Evolutionary conservation across 2,888 invertebrate genomes (phyloP).

Genomic region (Sphaeridia pumilis): DNA sequence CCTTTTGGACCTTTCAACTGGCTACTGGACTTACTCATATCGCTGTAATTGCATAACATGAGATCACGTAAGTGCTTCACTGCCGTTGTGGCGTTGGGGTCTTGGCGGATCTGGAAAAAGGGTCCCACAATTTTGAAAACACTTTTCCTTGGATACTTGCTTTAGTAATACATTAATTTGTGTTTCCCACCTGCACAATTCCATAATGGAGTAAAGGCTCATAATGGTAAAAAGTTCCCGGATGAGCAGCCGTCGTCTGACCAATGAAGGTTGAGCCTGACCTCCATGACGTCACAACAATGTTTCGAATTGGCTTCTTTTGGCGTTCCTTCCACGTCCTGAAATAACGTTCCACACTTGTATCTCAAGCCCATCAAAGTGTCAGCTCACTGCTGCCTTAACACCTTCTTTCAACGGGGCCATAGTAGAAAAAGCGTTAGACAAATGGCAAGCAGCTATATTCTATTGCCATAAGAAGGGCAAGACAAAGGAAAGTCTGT

Average conservation of each 20-base stretch:
- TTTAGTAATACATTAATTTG: no score
- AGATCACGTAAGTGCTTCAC: conserved; percentile 56
- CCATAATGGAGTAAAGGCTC: conserved; percentile 74
- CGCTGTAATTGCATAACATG: conserved; percentile 62
- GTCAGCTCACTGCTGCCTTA: no score
- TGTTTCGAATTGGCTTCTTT: conserved; percentile 61
- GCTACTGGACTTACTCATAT: conserved; percentile 47
- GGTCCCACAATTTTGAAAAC: no score
- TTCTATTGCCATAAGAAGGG: neutral
- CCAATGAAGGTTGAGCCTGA: conserved; percentile 84
- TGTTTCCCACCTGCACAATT: conserved; percentile 52
- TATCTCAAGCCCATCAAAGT: neutral
- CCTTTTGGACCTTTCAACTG: neutral
- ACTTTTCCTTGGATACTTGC: no score
- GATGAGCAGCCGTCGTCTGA: conserved; percentile 68
- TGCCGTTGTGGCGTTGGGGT: conserved; percentile 56
- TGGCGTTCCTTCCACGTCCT: conserved; percentile 53
- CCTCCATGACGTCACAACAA: conserved; percentile 79
- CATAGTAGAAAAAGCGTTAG: no score
- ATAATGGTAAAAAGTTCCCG: conserved; percentile 80
- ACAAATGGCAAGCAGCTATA: neutral
- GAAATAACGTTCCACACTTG: neutral
- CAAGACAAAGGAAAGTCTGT: neutral
- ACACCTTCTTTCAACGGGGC: no score
- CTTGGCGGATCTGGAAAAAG: conserved; percentile 51